A percentile compares a stretch with the other conserved stretches of the same genome.
These are phyloP conservation scores for Meandrina meandrites DNA, from an alignment of 92 coral and sea anemone species.

Conservation along the genomic window DNA sequence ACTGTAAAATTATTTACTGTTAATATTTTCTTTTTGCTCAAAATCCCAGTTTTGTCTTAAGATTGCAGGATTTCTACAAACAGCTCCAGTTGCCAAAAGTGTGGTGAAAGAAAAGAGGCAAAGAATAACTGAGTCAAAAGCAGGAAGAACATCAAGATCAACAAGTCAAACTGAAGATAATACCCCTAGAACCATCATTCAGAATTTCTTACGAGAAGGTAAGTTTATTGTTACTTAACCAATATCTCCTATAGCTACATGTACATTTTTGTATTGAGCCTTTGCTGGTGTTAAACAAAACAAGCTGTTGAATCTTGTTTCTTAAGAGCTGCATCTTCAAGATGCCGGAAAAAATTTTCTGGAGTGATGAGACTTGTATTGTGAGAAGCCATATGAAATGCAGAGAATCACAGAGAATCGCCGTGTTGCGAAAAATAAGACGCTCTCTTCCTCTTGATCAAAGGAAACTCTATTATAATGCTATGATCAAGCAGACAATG, in stretches of 20 bases:
- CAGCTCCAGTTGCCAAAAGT: slow-evolving; percentile 57
- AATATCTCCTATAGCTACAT: too few species aligned
- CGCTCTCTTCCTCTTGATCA: too few species aligned
- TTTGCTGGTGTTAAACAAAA: not conserved
- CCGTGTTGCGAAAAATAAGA: too few species aligned
- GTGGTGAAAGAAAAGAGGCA: slow-evolving; percentile 44
- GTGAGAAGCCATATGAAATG: not conserved
- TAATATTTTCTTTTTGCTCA: not conserved
- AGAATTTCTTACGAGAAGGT: slow-evolving; percentile 81
- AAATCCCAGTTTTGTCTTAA: too few species aligned
- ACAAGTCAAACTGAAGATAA: slow-evolving; percentile 22
- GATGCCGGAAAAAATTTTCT: not conserved
- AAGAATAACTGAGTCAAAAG: slow-evolving; percentile 23
- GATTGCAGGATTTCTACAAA: slow-evolving; percentile 71
- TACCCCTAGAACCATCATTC: slow-evolving; percentile 82
- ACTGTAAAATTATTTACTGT: too few species aligned
- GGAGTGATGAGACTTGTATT: not conserved
- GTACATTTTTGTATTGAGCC: too few species aligned
- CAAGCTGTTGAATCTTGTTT: not conserved
- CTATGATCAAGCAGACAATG: too few species aligned
- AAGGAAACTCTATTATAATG: too few species aligned
- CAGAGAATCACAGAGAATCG: too few species aligned
- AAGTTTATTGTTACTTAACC: not conserved
- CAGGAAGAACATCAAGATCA: slow-evolving; percentile 39
- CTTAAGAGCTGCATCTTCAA: not conserved